A percentile compares a stretch with the other conserved stretches of the same genome.
phyloP scores from a whole-genome alignment of 2,888 invertebrate species.

The Parapristionchus giblindavisi region DNA sequence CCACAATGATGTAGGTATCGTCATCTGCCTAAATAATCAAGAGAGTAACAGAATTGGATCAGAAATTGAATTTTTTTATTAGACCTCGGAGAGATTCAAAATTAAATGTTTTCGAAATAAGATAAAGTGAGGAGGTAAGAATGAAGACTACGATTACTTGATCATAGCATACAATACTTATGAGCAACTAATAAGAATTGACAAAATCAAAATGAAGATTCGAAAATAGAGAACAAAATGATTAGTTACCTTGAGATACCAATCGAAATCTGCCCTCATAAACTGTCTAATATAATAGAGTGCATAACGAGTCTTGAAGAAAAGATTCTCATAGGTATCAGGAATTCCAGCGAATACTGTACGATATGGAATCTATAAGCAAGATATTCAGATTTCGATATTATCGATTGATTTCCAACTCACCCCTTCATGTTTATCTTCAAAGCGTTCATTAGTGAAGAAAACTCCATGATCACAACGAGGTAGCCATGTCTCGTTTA shows the following conservation, averaged over 20 bases:
- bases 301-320: constrained; percentile 57
- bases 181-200: no score
- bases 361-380: constrained; percentile 49
- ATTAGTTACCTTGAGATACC: constrained; percentile 58
- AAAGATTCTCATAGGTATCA: constrained; percentile 52
- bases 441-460: constrained; percentile 40
- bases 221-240: no score
- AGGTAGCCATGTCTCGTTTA: constrained; percentile 29
- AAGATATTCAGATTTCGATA: no score
- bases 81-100: no score
- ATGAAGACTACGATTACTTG: no score
- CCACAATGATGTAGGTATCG: constrained; percentile 60
- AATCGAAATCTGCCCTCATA: constrained; percentile 55
- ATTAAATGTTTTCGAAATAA: no score
- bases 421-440: constrained; percentile 43
- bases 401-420: no score
- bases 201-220: not conserved
- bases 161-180: no score
- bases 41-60: constrained; percentile 16
- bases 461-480: constrained; percentile 34
- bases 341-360: constrained; percentile 56
- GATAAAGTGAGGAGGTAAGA: no score
- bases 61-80: no score
- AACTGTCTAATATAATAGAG: constrained; percentile 52
- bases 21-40: constrained; percentile 54